These are phyloP conservation scores for Azemiops feae DNA, from an alignment of 2,113 vertebrate genomes.

Conservation along the genomic window DNA sequence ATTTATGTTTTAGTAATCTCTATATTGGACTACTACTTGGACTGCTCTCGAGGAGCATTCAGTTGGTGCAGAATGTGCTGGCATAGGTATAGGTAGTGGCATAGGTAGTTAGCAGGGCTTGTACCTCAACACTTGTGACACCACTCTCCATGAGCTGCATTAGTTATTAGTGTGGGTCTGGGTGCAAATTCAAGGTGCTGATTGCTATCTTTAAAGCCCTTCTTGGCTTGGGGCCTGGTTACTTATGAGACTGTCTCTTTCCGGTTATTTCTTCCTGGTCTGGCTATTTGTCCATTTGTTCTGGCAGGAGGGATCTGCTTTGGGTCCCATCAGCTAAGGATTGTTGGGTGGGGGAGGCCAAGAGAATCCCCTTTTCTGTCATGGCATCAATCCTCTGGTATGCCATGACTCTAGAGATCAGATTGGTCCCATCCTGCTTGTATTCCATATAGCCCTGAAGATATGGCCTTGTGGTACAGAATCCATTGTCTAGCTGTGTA, in stretches of 20 bases:
- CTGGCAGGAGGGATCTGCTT: neutral
- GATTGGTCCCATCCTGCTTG: neutral
- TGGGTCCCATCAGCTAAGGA: neutral
- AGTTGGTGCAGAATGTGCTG: neutral
- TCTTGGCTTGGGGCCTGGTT: neutral
- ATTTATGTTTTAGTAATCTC: neutral
- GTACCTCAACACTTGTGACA: neutral
- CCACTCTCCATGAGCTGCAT: neutral
- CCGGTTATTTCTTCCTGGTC: neutral
- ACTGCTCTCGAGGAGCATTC: neutral
- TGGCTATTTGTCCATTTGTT: neutral
- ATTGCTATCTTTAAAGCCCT: neutral
- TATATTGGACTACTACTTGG: neutral
- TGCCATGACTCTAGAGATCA: neutral
- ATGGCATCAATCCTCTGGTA: neutral
- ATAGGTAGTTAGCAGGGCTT: neutral
- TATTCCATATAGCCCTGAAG: neutral
- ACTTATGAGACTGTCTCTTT: no score
- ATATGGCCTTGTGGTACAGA: neutral
- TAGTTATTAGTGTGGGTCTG: neutral
- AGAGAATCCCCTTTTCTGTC: neutral
- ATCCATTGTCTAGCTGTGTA: neutral
- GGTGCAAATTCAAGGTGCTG: neutral
- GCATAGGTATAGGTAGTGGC: neutral
- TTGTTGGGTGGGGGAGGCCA: neutral